Evolutionary conservation across 2,888 invertebrate genomes (phyloP).

Genomic region (Heliconius hortense): DNA sequence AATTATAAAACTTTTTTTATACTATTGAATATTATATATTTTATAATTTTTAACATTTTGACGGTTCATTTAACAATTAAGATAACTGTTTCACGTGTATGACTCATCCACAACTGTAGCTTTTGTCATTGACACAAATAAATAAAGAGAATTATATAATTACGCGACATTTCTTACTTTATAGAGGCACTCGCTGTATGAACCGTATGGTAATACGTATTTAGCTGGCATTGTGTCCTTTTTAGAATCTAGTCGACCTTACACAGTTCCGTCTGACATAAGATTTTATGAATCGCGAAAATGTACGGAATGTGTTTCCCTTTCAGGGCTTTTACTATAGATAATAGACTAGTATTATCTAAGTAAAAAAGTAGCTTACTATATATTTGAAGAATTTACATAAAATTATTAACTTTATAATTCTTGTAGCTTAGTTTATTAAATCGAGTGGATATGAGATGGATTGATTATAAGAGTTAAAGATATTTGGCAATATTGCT

Average conservation of each 20-base stretch:
- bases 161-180: conserved; percentile 26
- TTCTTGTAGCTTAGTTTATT: no score
- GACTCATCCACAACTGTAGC: conserved; percentile 18
- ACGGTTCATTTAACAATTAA: not conserved
- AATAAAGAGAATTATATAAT: conserved; percentile 29
- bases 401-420: no score
- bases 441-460: no score
- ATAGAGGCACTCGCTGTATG: conserved; percentile 22
- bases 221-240: conserved; percentile 25
- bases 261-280: conserved; percentile 1
- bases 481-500: no score
- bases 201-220: conserved; percentile 28
- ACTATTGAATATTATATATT: no score
- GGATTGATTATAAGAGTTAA: no score
- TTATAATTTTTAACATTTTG: no score
- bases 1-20: no score
- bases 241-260: conserved; percentile 29
- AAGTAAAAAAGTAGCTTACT: not conserved
- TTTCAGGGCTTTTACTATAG: not conserved
- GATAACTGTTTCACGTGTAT: not conserved
- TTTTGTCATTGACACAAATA: conserved; percentile 32
- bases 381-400: no score
- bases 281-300: conserved; percentile 18
- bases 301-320: conserved; percentile 4
- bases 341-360: not conserved